These are phyloP conservation scores for Paratrypauchen microcephalus DNA, from an alignment of 2,797 vertebrate genomes.

Conservation along the genomic window DNA sequence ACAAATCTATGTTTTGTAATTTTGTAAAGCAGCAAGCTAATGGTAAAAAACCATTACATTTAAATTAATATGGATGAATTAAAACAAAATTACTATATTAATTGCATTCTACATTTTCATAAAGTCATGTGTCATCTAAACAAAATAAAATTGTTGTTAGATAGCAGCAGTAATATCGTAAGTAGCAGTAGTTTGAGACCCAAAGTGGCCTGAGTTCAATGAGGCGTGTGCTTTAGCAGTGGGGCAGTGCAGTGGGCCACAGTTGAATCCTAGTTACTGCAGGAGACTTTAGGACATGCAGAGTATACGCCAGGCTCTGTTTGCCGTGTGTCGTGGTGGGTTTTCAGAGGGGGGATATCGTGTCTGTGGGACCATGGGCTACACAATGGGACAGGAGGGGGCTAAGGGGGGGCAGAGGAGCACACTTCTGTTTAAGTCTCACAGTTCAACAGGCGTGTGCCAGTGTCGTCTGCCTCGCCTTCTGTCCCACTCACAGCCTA, in stretches of 20 bases:
- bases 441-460: constrained; percentile 82
- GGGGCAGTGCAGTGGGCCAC: not conserved
- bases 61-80: no score
- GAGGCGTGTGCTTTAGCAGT: not conserved
- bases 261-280: not conserved
- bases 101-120: no score
- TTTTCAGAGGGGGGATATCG: constrained; percentile 46
- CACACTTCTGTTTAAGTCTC: constrained; percentile 77
- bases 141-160: no score
- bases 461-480: constrained; percentile 73
- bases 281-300: not conserved
- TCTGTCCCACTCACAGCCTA: constrained; percentile 58
- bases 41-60: no score
- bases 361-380: constrained; percentile 66
- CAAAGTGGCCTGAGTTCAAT: not conserved
- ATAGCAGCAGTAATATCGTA: not conserved
- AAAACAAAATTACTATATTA: no score
- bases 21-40: no score
- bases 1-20: no score
- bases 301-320: not conserved
- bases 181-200: not conserved
- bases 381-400: constrained; percentile 62
- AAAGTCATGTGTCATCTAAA: no score
- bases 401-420: constrained; percentile 61
- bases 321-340: constrained; percentile 27